Evolutionary conservation across 2,888 invertebrate species (phyloP), one percentile per base, ranked within the genome.

Genomic region (Athetis lepigone): DNA sequence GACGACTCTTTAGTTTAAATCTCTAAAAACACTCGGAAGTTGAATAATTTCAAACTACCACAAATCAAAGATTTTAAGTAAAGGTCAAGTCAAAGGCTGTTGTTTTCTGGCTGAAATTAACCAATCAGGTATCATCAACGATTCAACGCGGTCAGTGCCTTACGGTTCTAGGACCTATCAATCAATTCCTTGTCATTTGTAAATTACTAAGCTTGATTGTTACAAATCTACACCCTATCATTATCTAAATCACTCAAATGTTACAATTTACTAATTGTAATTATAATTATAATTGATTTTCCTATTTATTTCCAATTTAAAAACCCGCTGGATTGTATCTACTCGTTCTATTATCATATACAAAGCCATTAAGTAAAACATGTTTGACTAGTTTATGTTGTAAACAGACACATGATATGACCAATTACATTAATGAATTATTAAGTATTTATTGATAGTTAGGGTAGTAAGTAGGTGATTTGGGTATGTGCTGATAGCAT

Each of bases 231-330:
- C n/a, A n/a, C n/a, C 33, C 11, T 33, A 33, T 33, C 33, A 33
- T 33, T 33, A 33, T 33, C 4, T 4, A 33, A 33, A 13, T 33
- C 3, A 13, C 33, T 33, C 11, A 33, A 33, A 33, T 13, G 33
- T 11, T 33, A n/a, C n/a, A 33, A 11, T 13, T 33, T 33, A 33
- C 33, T 33, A 1, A 11, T 11, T 29, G 29, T 29, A 13, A 11
- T 2, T n/a, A n/a, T n/a, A n/a, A n/a, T n/a, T n/a, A n/a, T 45
- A 23, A 47, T 46, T 3, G 19, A 29, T 40, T 25, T 1, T 7
- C 8, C 11, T 37, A 51, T 55, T 69, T 18, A 25, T 27, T 33
- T 63, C 27, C 8, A 62, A 6, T 57, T 42, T n/a, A 11, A 4
- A 27, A 36, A 21, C n/a, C 23, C 0, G 47, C 23, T 45, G 5